Evolutionary conservation across 2,113 vertebrate genomes (phyloP), one percentile per base, ranked within the genome.

Genomic region (Mormyrus lacerda): DNA sequence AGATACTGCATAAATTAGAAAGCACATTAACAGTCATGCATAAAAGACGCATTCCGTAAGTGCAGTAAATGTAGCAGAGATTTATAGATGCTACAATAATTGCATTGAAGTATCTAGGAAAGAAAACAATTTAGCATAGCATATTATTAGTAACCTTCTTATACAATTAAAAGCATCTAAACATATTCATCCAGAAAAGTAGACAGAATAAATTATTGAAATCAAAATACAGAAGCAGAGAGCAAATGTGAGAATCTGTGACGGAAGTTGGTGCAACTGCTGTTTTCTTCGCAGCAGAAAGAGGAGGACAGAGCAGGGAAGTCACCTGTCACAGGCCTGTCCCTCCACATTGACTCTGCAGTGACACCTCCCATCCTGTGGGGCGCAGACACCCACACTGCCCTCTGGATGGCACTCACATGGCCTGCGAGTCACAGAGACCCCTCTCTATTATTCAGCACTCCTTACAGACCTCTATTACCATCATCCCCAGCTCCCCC

Each of bases 271-370:
- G n/a, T 15, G 76, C 15, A 19, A 17, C 4, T 24, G 27, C 3
- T 3, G 13, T 19, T 19, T 1, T 31, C 27, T 6, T 8, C 19
- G 19, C 21, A 84, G 42, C 44, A 84, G 44, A 84, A 79, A 39
- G 11, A 73, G 15, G 31, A 9, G 24, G 24, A n/a, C 24, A 24
- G 44, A 47, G 82, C 44, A 4, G 31, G 79, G 79, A 1, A 0
- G 0, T 91, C 55, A 99, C 98, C 97, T 97, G 95, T 97, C 95
- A 91, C 98, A 99, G 87, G 93, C 65, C 15, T 94, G 92, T 11
- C 98, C 98, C 92, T 99, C 98, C 90, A 97, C 97, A 2, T 95
- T 96, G 17, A 91, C 88, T 91, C 97, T 98, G 93, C 98, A 99
- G 91, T 91, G 91, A 85, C 98, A 99, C 2, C 73, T 94, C 65